Conservation (phyloP, 2,113 vertebrate genomes). For the Camelus bactrianus region DNA sequence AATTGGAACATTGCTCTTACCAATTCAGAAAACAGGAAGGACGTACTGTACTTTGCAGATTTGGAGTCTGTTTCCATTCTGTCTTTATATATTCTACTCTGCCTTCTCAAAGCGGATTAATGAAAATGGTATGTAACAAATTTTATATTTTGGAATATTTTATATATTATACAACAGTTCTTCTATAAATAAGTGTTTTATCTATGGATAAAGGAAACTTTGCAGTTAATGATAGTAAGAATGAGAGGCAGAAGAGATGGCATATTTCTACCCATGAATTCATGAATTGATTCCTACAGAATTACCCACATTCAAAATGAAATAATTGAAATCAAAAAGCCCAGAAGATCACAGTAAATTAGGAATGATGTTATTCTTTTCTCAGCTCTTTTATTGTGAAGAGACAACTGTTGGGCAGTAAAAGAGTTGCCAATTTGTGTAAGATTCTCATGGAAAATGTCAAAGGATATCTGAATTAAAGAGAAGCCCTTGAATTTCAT, state of each 20-base stretch:
- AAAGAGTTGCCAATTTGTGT: slow-evolving; percentile 21
- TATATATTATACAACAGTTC: slow-evolving; percentile 25
- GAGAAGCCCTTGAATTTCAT: slow-evolving; percentile 42
- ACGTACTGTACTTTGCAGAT: slow-evolving; percentile 29
- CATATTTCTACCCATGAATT: slow-evolving; percentile 40
- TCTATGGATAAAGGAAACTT: slow-evolving; percentile 36
- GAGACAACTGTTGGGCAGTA: slow-evolving; percentile 28
- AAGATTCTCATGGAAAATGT: slow-evolving; percentile 45
- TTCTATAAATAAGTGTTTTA: slow-evolving; percentile 37
- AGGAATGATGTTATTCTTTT: slow-evolving; percentile 54
- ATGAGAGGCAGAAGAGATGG: slow-evolving; percentile 22
- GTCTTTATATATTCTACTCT: slow-evolving; percentile 49
- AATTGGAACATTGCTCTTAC: slow-evolving; percentile 60
- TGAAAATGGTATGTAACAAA: slow-evolving; percentile 60
- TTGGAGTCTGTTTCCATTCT: slow-evolving; percentile 50
- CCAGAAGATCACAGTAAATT: neutral
- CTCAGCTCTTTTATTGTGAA: slow-evolving; percentile 44
- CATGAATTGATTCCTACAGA: slow-evolving; percentile 2
- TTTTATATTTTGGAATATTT: slow-evolving; percentile 59
- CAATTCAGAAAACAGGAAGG: slow-evolving; percentile 57
- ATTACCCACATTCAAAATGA: slow-evolving; percentile 48
- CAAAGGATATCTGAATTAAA: slow-evolving; percentile 51
- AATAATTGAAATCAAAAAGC: slow-evolving; percentile 48
- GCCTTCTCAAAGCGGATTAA: slow-evolving; percentile 18
- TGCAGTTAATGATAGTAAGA: slow-evolving; percentile 32